Base-by-base conservation (phyloP, 2,113 vertebrate genomes). In the Empidonax alnorum region DNA sequence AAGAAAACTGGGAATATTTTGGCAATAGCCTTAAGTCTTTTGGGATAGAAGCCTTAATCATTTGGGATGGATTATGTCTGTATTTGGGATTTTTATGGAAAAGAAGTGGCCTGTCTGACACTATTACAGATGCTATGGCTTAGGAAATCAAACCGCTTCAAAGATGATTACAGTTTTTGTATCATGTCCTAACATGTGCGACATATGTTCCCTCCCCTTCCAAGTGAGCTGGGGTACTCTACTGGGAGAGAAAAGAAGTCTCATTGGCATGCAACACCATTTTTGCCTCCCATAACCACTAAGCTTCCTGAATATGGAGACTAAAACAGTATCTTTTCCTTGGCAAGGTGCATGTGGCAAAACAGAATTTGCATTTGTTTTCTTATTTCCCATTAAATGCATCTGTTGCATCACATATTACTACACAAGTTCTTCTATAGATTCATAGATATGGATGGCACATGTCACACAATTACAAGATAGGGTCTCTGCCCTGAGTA, bases 381-480 rank as follows among this genome's bases (percentile, higher is more conserved):
- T 79, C 79, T 86, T 63, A 53, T n/a, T 96, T 88, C n/a, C 78
- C 52, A 61, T 74, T 76, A 86, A 93, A 52, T 5, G 30, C 65
- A 92, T 87, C 85, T 93, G 90, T 90, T 93, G 88, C 65, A 92
- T 46, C 28, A 50, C 31, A 14, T 69, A 66, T 83, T 90, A 68
- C 42, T 75, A 87, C 85, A 53, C 63, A 92, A 63, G 22, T 84
- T 86, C 28, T 87, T 69, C 41, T 66, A 49, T 6, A 78, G 20
- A 87, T 86, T 74, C 85, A 49, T 33, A 86, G 68, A 63, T 68
- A 52, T 8, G 33, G 79, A 94, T 75, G 83, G 58, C 72, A 93
- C 44, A 78, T 84, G 83, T 88, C 65, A 92, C 46, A 78, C 42
- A 93, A 87, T 77, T 93, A 95, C 94, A 95, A 89, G 79, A 93